phyloP scores from a whole-genome alignment of 1,140 invertebrate genomes.

The Spodoptera litura region DNA sequence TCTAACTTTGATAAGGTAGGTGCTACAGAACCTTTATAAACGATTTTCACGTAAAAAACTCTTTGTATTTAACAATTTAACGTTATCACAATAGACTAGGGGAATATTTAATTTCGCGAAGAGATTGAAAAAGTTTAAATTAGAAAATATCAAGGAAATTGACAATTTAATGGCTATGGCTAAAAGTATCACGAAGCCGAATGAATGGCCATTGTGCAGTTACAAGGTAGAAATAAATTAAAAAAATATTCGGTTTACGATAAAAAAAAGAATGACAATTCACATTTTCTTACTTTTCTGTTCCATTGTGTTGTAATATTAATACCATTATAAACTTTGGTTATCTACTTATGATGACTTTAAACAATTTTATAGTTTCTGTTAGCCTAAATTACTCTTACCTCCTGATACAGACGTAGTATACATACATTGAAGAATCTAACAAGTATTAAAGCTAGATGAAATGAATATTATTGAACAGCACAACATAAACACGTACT shows the following conservation, averaged over 20 bases:
- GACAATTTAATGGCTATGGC: constrained; percentile 21
- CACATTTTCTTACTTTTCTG: background rate
- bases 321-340: too few relatives aligned
- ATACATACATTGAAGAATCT: too few relatives aligned
- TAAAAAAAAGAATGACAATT: background rate
- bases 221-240: background rate
- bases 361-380: too few relatives aligned
- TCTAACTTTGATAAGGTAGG: background rate
- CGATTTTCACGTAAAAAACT: background rate
- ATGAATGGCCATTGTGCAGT: background rate
- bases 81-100: background rate
- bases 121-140: constrained; percentile 37
- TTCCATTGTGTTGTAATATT: too few relatives aligned
- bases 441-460: too few relatives aligned
- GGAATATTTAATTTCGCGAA: constrained; percentile 20
- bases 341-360: too few relatives aligned
- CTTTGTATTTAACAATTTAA: constrained; percentile 5
- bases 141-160: constrained; percentile 30
- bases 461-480: too few relatives aligned
- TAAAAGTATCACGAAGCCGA: background rate
- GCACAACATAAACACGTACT: background rate
- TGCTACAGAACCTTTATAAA: background rate
- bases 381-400: too few relatives aligned
- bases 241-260: background rate
- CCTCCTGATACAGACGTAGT: too few relatives aligned